phyloP scores from a whole-genome alignment of 2,888 invertebrate genomes.

The Cinara cedri region DNA sequence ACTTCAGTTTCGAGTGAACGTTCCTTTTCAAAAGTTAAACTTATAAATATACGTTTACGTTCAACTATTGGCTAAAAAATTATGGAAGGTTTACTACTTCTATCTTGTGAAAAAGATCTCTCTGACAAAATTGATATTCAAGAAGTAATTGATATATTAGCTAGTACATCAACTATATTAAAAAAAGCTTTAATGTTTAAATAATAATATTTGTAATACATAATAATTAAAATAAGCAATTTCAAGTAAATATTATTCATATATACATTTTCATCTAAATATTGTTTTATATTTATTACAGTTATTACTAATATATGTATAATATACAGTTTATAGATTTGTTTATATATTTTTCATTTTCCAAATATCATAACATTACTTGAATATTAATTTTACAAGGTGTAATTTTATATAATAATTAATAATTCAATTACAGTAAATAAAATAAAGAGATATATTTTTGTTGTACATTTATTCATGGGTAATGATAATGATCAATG shows the following conservation, averaged over 20 bases:
- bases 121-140: background rate
- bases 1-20: constrained; percentile 30
- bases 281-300: background rate
- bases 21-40: constrained; percentile 2
- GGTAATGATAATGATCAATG: too few species aligned
- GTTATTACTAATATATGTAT: background rate
- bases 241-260: background rate
- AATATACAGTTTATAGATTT: background rate
- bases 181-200: background rate
- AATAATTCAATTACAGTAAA: constrained; percentile 15
- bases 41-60: background rate
- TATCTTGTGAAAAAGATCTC: constrained; percentile 23
- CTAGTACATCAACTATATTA: background rate
- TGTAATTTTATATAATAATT: constrained; percentile 5
- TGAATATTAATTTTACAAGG: constrained; percentile 3
- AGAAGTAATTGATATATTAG: constrained; percentile 1
- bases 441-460: too few species aligned
- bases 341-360: background rate
- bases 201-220: background rate
- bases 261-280: background rate
- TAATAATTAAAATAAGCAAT: background rate
- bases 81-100: background rate
- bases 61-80: constrained; percentile 1
- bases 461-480: too few species aligned
- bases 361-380: background rate